These are phyloP conservation scores for Pissodes strobi DNA, from an alignment of 1,140 invertebrate genomes.

Conservation along the genomic window DNA sequence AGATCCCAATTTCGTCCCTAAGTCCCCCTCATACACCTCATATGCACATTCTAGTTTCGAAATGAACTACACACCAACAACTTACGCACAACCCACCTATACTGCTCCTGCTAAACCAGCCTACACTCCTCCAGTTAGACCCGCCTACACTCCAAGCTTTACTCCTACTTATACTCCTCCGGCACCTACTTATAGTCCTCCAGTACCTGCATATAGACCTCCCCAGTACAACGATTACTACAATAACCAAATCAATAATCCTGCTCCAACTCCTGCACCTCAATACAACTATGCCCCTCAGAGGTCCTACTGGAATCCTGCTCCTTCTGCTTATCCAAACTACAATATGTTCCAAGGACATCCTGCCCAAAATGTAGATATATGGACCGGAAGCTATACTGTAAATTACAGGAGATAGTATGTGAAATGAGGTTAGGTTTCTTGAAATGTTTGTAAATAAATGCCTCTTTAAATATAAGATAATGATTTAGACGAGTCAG, in stretches of 20 bases:
- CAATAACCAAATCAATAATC: slow-evolving; percentile 46
- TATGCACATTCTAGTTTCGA: slow-evolving; percentile 15
- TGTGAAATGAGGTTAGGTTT: slow-evolving; percentile 1
- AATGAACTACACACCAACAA: slow-evolving; percentile 25
- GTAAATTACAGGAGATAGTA: slow-evolving; percentile 62
- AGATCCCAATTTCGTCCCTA: slow-evolving; percentile 57
- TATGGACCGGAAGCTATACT: slow-evolving; percentile 70
- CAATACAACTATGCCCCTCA: slow-evolving; percentile 42
- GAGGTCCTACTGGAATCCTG: slow-evolving; percentile 53
- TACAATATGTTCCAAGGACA: slow-evolving; percentile 60
- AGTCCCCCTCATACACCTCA: background rate
- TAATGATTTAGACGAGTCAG: background rate
- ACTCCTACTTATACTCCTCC: slow-evolving; percentile 25
- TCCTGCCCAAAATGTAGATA: slow-evolving; percentile 67
- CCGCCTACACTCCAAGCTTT: slow-evolving; percentile 36
- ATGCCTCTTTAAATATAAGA: background rate
- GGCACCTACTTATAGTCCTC: slow-evolving; percentile 39
- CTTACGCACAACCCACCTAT: slow-evolving; percentile 48
- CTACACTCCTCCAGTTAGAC: slow-evolving; percentile 37
- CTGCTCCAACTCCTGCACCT: slow-evolving; percentile 43
- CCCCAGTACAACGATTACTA: slow-evolving; percentile 46
- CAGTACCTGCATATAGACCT: slow-evolving; percentile 46
- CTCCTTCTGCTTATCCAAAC: slow-evolving; percentile 49
- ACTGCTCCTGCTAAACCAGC: slow-evolving; percentile 33
- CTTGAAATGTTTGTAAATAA: slow-evolving; percentile 1